Evolutionary conservation across 2,797 vertebrate genomes (phyloP).

Genomic region (Sebastes wilsoni): DNA sequence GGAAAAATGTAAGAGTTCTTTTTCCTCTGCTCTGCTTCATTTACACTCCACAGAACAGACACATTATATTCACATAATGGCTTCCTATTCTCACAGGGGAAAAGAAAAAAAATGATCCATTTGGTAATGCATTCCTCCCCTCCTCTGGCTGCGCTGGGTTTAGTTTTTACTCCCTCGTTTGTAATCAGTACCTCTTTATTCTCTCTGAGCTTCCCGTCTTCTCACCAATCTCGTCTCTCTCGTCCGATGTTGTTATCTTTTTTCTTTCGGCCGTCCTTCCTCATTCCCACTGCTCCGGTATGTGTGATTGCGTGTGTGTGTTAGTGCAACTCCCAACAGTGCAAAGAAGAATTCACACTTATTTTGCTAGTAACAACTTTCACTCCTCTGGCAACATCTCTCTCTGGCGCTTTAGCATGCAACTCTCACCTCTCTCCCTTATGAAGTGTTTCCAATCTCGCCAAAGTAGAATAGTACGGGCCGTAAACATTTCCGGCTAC

Average conservation of each 20-base stretch:
- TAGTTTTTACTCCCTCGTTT: neutral
- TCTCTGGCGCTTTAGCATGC: slow-evolving; percentile 1
- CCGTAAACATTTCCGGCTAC: neutral
- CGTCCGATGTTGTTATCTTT: neutral
- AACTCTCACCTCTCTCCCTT: neutral
- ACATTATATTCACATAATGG: neutral
- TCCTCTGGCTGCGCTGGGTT: neutral
- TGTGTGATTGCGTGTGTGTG: neutral
- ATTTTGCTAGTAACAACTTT: neutral
- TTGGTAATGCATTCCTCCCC: slow-evolving; percentile 18
- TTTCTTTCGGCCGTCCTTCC: neutral
- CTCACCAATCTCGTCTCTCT: neutral
- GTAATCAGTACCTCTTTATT: slow-evolving; percentile 16
- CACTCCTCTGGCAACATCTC: neutral
- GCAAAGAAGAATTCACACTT: slow-evolving; percentile 23
- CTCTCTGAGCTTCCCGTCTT: slow-evolving; percentile 4
- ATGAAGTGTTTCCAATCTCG: neutral
- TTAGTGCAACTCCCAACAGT: neutral
- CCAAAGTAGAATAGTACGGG: neutral
- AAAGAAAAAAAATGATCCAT: slow-evolving; percentile 12
- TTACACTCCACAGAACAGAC: neutral
- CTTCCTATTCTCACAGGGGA: neutral
- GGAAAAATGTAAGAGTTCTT: neutral
- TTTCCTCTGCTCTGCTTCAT: neutral
- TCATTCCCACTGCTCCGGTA: neutral